Conservation (phyloP, 2,113 vertebrate genomes). For the Phalacrocorax aristotelis region DNA sequence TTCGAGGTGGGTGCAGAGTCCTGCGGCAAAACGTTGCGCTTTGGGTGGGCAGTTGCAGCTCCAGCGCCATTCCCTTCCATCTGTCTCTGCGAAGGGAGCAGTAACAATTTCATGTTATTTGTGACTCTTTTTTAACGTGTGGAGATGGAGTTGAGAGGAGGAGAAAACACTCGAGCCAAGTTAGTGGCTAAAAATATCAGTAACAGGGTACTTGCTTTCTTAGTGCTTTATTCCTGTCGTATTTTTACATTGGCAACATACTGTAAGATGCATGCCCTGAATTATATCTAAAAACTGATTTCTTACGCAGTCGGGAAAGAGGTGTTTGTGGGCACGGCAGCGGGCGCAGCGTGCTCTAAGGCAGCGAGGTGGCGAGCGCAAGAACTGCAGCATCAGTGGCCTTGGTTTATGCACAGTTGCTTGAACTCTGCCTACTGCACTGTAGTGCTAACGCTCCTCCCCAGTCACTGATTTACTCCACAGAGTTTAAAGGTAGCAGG, state of each 20-base stretch:
- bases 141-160: background rate
- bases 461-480: background rate
- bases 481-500: background rate
- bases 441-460: background rate
- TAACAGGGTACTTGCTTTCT: background rate
- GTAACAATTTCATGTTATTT: accelerated
- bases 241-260: background rate
- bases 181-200: background rate
- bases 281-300: background rate
- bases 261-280: background rate
- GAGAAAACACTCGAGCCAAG: background rate
- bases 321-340: background rate
- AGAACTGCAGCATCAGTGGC: background rate
- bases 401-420: accelerated
- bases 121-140: accelerated
- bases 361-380: background rate
- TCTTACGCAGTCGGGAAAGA: background rate
- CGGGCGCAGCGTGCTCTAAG: accelerated
- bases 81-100: background rate
- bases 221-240: background rate
- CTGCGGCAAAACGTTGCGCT: accelerated
- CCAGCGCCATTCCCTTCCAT: background rate
- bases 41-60: background rate
- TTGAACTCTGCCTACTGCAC: background rate
- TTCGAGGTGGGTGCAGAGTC: accelerated